Conservation (phyloP, 23 tunicate genomes). For the Halocynthia aurantium region DNA sequence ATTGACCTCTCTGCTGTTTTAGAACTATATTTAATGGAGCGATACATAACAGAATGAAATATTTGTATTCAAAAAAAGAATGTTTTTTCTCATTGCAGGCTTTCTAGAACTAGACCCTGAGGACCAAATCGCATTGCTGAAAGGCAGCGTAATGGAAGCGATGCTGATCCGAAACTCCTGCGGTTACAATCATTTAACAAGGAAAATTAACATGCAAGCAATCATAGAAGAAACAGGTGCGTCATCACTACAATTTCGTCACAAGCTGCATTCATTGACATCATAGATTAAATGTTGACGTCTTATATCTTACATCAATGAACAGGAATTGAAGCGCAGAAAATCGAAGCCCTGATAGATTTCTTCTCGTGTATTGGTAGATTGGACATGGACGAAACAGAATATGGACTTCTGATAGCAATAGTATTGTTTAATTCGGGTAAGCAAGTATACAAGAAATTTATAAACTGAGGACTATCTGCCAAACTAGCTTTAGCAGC, state of each 20-base stretch:
- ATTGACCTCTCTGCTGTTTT: neutral
- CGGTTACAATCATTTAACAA: slow-evolving; percentile 40
- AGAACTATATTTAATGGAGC: no score
- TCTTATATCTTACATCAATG: neutral
- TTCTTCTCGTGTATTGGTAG: slow-evolving; percentile 37
- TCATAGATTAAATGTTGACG: neutral
- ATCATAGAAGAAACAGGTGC: slow-evolving; percentile 18
- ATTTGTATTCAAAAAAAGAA: no score
- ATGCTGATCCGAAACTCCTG: slow-evolving; percentile 65
- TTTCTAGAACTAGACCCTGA: slow-evolving; percentile 38
- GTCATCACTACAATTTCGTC: neutral
- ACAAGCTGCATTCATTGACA: neutral
- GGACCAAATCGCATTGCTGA: slow-evolving; percentile 76
- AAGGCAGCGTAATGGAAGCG: slow-evolving; percentile 70
- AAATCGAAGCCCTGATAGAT: slow-evolving; percentile 31
- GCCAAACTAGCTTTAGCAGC: neutral
- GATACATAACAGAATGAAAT: no score
- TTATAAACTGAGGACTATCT: neutral
- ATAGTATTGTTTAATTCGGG: slow-evolving; percentile 83
- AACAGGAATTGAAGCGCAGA: slow-evolving; percentile 49
- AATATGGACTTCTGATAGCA: slow-evolving; percentile 74
- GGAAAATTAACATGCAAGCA: slow-evolving; percentile 11
- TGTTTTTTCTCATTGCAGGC: slow-evolving; percentile 21
- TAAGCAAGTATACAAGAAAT: neutral
- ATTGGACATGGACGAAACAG: slow-evolving; percentile 54